A percentile compares a stretch with the other conserved stretches of the same genome.
phyloP scores from a whole-genome alignment of 1,140 invertebrate genomes.

The Caligus rogercresseyi region DNA sequence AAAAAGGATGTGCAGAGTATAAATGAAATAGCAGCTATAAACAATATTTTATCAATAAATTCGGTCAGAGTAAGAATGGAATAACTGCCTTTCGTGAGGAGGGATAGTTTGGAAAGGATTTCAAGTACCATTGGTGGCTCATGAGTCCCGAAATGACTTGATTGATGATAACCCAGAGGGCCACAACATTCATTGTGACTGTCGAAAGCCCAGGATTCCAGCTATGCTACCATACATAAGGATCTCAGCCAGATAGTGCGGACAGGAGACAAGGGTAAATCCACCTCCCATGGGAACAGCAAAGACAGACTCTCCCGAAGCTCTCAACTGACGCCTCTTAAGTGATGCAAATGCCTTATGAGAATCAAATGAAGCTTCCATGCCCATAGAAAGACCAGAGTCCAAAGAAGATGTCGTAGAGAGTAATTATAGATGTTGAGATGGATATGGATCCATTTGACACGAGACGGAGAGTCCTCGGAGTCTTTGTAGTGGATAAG shows the following conservation, averaged over 20 bases:
- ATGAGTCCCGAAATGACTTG: conserved; percentile 14
- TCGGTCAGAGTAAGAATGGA: conserved; percentile 12
- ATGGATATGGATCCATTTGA: conserved; percentile 11
- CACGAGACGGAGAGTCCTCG: not conserved
- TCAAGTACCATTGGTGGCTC: conserved; percentile 14
- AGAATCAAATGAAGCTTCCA: conserved; percentile 17
- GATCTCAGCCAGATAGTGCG: conserved; percentile 19
- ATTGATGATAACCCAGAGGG: conserved; percentile 17
- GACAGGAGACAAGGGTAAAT: conserved; percentile 20
- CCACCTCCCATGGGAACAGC: conserved; percentile 6
- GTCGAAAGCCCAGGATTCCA: conserved; percentile 16
- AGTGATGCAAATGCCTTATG: conserved; percentile 18
- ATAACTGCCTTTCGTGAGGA: not conserved
- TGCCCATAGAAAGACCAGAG: conserved; percentile 15
- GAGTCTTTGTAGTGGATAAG: not conserved
- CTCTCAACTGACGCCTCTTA: conserved; percentile 16
- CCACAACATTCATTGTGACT: conserved; percentile 16
- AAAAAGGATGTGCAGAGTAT: too few relatives aligned
- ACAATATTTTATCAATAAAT: too few relatives aligned
- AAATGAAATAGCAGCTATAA: too few relatives aligned
- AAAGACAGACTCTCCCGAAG: not conserved
- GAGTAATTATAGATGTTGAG: not conserved
- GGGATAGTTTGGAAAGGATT: conserved; percentile 8
- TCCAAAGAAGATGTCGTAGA: not conserved
- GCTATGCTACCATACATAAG: conserved; percentile 12